Evolutionary conservation across 2,888 invertebrate genomes (phyloP).

Genomic region (Beris morrisii): DNA sequence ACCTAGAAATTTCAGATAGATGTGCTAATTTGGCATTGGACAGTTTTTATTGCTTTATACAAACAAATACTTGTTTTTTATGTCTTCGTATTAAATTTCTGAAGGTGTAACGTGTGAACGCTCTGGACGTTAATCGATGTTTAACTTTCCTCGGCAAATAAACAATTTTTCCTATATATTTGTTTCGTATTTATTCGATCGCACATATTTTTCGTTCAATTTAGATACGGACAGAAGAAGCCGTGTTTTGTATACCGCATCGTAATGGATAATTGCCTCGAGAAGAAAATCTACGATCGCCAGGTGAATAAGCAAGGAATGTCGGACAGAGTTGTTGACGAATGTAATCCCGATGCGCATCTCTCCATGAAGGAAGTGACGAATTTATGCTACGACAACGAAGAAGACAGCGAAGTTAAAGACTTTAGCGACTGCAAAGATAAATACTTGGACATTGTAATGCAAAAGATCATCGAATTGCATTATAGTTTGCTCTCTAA

Average conservation of each 20-base stretch:
- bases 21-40: too few species aligned
- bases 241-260: conserved; percentile 94
- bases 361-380: conserved; percentile 87
- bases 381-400: conserved; percentile 87
- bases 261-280: conserved; percentile 95
- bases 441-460: conserved; percentile 78
- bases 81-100: too few species aligned
- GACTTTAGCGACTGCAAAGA: conserved; percentile 73
- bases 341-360: conserved; percentile 95
- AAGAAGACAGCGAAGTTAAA: conserved; percentile 76
- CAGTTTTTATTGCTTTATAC: too few species aligned
- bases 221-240: conserved; percentile 87
- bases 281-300: conserved; percentile 96
- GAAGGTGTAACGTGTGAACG: too few species aligned
- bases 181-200: too few species aligned
- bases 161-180: too few species aligned
- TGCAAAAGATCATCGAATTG: conserved; percentile 70
- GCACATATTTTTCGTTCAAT: conserved; percentile 42
- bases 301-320: conserved; percentile 99
- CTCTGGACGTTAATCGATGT: too few species aligned
- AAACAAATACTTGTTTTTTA: too few species aligned
- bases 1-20: too few species aligned
- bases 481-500: conserved; percentile 69
- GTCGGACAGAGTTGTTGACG: conserved; percentile 97
- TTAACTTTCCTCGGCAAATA: too few species aligned